Percentiles rank a stretch among this genome's conserved stretches.
phyloP scores from a whole-genome alignment of 2,797 vertebrate species.

The Danio kyathit region DNA sequence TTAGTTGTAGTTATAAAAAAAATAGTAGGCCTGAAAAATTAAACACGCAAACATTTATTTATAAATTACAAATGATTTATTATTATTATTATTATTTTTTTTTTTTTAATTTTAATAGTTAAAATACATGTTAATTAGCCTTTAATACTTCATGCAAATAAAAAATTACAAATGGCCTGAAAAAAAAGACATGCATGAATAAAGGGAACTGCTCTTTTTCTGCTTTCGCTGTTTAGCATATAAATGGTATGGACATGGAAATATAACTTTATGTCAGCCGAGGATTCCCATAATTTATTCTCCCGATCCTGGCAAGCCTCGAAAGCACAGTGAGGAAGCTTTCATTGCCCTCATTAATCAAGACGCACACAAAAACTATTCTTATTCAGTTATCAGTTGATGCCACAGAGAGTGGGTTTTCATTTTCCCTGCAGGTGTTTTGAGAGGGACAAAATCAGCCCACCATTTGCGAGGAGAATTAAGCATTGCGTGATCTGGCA shows the following conservation, averaged over 20 bases:
- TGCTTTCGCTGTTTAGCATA: constrained; percentile 1
- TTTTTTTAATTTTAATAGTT: too few relatives aligned
- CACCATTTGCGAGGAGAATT: constrained; percentile 32
- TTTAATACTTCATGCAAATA: background rate
- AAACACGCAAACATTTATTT: too few relatives aligned
- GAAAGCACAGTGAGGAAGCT: constrained; percentile 29
- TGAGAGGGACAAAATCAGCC: constrained; percentile 27
- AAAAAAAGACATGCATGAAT: background rate
- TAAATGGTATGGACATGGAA: background rate
- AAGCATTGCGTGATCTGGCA: constrained; percentile 42
- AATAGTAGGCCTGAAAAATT: background rate
- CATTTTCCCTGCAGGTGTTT: constrained; percentile 50
- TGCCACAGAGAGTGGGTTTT: constrained; percentile 13
- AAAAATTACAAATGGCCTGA: background rate
- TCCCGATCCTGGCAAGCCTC: constrained; percentile 21
- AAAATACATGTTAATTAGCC: background rate
- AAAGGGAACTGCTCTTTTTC: background rate
- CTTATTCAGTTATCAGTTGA: constrained; percentile 23
- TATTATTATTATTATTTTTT: too few relatives aligned
- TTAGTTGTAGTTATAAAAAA: background rate
- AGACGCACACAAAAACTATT: constrained; percentile 31
- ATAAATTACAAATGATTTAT: background rate
- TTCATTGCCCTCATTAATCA: constrained; percentile 44
- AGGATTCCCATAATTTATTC: constrained; percentile 35
- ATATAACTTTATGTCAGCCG: background rate